phyloP scores from a whole-genome alignment of 64 coral and sea anemone genomes.

The Pachyseris speciosa region DNA sequence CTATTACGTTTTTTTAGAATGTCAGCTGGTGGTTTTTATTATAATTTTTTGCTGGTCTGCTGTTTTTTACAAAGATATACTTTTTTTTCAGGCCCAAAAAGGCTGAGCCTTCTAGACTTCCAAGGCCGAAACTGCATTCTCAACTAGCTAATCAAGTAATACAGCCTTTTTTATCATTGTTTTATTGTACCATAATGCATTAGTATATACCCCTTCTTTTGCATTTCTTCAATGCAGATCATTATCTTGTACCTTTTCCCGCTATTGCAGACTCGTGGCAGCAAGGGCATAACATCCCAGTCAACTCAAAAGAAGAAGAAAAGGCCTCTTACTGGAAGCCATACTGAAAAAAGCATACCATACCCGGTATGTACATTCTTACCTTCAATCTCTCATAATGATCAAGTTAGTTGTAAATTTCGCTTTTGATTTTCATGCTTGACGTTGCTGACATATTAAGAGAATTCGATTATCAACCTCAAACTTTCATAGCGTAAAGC shows the following conservation, averaged over 20 bases:
- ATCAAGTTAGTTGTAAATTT: background rate
- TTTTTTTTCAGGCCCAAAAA: background rate
- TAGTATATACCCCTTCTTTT: no score
- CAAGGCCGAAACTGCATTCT: background rate
- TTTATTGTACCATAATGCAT: no score
- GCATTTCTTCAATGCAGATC: no score
- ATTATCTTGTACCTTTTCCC: background rate
- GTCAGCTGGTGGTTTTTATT: no score
- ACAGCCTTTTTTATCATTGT: no score
- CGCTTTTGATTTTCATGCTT: background rate
- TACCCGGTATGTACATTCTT: constrained; percentile 4
- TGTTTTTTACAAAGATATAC: no score
- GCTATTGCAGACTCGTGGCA: background rate
- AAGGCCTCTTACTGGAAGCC: background rate
- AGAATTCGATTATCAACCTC: no score
- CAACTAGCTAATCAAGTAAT: background rate
- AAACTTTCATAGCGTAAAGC: no score
- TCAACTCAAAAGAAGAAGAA: constrained; percentile 33
- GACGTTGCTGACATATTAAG: no score
- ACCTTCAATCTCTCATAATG: background rate
- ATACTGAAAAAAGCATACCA: background rate
- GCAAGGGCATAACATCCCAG: background rate
- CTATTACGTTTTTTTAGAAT: no score
- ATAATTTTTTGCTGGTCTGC: no score
- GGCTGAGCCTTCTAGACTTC: background rate